Evolutionary conservation across 1,140 invertebrate genomes (phyloP).

Genomic region (Aphaenogaster ashmeadi): DNA sequence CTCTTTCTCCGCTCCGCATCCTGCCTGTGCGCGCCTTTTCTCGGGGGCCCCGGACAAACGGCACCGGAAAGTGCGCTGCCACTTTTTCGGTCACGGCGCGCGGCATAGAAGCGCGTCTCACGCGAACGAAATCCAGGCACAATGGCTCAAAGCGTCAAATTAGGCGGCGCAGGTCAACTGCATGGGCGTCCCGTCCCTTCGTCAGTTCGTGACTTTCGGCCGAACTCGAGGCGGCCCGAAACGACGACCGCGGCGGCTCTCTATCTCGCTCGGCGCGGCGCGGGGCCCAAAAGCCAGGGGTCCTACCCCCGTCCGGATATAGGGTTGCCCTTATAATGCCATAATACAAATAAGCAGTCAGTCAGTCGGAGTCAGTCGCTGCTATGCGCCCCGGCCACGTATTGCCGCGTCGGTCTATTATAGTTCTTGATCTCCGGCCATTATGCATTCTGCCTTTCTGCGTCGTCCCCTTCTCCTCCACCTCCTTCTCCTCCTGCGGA

Average conservation of each 20-base stretch:
- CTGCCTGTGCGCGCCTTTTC: conserved; percentile 41
- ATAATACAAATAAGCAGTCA: conserved; percentile 80
- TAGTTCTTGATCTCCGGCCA: conserved; percentile 78
- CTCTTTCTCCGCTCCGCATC: conserved; percentile 26
- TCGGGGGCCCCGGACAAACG: conserved; percentile 35
- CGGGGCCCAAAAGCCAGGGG: conserved; percentile 41
- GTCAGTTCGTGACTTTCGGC: conserved; percentile 74
- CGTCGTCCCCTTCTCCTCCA: conserved; percentile 51
- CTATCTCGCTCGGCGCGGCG: conserved; percentile 13
- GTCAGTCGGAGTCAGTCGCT: conserved; percentile 70
- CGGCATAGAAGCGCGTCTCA: conserved; percentile 73
- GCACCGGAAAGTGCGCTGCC: conserved; percentile 46
- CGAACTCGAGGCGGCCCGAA: conserved; percentile 45
- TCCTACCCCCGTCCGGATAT: conserved; percentile 68
- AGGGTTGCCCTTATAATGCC: conserved; percentile 76
- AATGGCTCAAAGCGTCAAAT: conserved; percentile 82
- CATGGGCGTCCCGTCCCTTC: conserved; percentile 75
- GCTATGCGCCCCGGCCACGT: conserved; percentile 64
- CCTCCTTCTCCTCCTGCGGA: conserved; percentile 32
- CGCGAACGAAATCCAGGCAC: conserved; percentile 57
- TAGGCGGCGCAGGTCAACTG: conserved; percentile 83
- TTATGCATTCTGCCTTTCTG: conserved; percentile 75
- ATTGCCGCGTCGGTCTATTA: conserved; percentile 76
- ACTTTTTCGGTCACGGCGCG: conserved; percentile 65
- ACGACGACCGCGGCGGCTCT: conserved; percentile 13